These are phyloP conservation scores for Hemicentrotus pulcherrimus DNA, from an alignment of 35 echinoderm and acorn worm species.

Conservation along the genomic window DNA sequence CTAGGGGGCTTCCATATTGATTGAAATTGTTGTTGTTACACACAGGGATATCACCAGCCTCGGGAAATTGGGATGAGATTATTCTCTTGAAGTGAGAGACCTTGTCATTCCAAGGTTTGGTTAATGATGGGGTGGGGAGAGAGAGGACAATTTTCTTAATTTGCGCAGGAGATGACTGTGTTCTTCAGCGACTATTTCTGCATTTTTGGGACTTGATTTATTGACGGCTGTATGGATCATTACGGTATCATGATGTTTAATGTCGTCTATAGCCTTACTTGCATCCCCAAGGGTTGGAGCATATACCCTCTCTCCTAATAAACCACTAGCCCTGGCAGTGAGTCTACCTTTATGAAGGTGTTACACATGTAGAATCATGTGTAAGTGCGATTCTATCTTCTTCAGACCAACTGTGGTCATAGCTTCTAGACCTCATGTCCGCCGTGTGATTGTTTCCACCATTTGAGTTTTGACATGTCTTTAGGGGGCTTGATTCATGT, in stretches of 20 bases:
- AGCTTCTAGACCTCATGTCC: background rate
- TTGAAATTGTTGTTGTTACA: background rate
- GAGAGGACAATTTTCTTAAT: background rate
- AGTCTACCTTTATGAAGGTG: background rate
- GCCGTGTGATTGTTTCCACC: background rate
- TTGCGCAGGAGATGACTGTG: background rate
- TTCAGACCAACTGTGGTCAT: background rate
- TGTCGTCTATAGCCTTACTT: background rate
- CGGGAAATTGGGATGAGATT: background rate
- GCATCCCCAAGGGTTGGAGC: background rate
- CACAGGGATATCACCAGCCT: background rate
- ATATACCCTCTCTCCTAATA: background rate
- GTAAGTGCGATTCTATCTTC: background rate
- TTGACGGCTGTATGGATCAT: background rate
- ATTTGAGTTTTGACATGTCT: background rate
- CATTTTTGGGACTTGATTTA: background rate
- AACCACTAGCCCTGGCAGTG: background rate
- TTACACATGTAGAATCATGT: background rate
- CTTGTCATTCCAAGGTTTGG: background rate
- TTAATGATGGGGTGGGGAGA: background rate
- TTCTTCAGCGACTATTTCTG: background rate
- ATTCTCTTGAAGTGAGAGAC: background rate
- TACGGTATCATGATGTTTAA: background rate
- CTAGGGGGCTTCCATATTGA: background rate
- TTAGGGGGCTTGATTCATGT: background rate